Evolutionary conservation across 2,888 invertebrate species (phyloP).

Genomic region (Eupeodes luniger): DNA sequence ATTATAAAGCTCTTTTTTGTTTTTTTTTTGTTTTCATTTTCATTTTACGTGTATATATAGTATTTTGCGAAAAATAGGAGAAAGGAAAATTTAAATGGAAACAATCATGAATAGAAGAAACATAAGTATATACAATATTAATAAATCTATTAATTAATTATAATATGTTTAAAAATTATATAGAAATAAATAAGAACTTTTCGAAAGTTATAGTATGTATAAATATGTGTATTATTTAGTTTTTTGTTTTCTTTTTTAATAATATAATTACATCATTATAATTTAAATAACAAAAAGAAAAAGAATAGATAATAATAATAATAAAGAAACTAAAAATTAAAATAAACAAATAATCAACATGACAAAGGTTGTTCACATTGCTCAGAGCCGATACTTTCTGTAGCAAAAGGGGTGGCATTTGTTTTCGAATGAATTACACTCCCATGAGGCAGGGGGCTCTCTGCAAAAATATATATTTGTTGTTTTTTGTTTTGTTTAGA

Average conservation of each 20-base stretch:
- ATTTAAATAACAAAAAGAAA: conserved; percentile 56
- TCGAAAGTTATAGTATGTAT: conserved; percentile 62
- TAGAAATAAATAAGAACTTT: conserved; percentile 72
- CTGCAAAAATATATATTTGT: conserved; percentile 72
- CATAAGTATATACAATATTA: conserved; percentile 68
- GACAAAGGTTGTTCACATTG: conserved; percentile 75
- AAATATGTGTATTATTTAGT: conserved; percentile 54
- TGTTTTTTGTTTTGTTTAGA: conserved; percentile 53
- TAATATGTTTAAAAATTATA: conserved; percentile 65
- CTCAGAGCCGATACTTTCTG: conserved; percentile 73
- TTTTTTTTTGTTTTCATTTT: conserved; percentile 10
- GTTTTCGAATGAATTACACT: conserved; percentile 73
- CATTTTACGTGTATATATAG: conserved; percentile 65
- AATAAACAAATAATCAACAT: conserved; percentile 66
- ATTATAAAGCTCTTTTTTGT: conserved; percentile 65
- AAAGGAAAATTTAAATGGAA: conserved; percentile 48
- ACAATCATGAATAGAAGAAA: conserved; percentile 54
- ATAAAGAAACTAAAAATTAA: conserved; percentile 44
- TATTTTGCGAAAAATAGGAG: conserved; percentile 59
- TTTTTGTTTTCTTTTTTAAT: conserved; percentile 11
- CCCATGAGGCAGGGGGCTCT: conserved; percentile 74
- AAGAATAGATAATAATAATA: neutral
- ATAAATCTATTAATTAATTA: conserved; percentile 59
- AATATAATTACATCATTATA: conserved; percentile 57
- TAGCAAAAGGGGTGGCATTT: conserved; percentile 74